Conservation (phyloP, 2,113 vertebrate genomes). For the Pteruthius melanotis region DNA sequence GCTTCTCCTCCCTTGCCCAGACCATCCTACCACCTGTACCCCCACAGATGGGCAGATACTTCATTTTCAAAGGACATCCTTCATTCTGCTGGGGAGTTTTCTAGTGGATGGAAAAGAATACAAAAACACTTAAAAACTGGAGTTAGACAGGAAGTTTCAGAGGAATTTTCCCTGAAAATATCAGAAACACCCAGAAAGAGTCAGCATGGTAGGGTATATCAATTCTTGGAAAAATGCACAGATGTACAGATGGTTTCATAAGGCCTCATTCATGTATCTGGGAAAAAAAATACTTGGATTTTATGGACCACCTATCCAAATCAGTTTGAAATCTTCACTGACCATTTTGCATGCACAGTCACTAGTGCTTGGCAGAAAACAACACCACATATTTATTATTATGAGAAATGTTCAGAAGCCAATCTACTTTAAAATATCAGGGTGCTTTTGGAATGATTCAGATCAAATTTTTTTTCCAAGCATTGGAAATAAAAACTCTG, state of each 20-base stretch:
- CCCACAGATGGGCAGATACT: not conserved
- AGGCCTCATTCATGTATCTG: not conserved
- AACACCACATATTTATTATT: slow-evolving; percentile 17
- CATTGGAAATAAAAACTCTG: not conserved
- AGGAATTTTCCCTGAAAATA: not conserved
- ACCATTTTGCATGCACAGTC: slow-evolving; percentile 32
- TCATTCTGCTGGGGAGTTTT: not conserved
- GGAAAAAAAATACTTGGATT: not conserved
- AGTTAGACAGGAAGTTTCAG: not conserved
- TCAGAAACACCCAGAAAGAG: not conserved
- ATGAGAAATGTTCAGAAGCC: not conserved
- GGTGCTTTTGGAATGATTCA: slow-evolving; percentile 12
- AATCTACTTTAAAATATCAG: slow-evolving; percentile 11
- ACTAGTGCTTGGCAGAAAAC: slow-evolving; percentile 40
- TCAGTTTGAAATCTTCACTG: slow-evolving; percentile 26
- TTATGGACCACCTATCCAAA: slow-evolving; percentile 27
- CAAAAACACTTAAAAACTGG: not conserved
- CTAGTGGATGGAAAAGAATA: not conserved
- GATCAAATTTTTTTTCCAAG: slow-evolving; percentile 2
- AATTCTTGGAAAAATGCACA: not conserved
- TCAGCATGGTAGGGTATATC: not conserved
- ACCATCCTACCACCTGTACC: not conserved
- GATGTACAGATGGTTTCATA: slow-evolving; percentile 17
- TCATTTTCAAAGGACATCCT: not conserved
- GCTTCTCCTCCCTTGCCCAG: not conserved